These are phyloP conservation scores for Eunapius fragilis DNA, from an alignment of 37 sponge, comb jelly and placozoan genomes.

Conservation along the genomic window DNA sequence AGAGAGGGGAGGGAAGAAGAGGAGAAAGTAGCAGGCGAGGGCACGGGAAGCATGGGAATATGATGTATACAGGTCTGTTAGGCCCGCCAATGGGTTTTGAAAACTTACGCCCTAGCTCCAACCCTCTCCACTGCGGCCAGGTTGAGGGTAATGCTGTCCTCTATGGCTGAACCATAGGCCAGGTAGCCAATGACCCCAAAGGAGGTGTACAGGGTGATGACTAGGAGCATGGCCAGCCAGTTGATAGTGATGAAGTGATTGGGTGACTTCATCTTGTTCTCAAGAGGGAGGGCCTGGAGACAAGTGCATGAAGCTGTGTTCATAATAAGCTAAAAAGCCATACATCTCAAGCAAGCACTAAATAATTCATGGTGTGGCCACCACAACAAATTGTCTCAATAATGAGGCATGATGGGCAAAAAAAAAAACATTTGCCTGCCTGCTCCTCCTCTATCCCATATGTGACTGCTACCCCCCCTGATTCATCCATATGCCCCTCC, in stretches of 20 bases:
- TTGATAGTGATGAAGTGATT: conserved; percentile 55
- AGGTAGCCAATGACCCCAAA: conserved; percentile 76
- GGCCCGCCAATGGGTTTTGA: background rate
- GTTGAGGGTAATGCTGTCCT: conserved; percentile 72
- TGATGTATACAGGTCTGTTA: too few species aligned
- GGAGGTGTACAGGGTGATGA: conserved; percentile 36
- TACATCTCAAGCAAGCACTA: too few species aligned
- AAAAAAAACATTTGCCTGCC: too few species aligned
- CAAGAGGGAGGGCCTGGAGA: conserved; percentile 83
- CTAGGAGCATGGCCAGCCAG: conserved; percentile 47
- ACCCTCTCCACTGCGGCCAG: conserved; percentile 1
- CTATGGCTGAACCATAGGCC: conserved; percentile 61
- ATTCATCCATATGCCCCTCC: background rate
- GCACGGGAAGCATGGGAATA: too few species aligned
- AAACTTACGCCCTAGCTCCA: conserved; percentile 20
- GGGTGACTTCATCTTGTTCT: conserved; percentile 94
- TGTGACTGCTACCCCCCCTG: too few species aligned
- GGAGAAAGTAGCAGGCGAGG: too few species aligned
- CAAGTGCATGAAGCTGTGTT: background rate
- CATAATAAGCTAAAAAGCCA: too few species aligned
- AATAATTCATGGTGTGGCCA: too few species aligned
- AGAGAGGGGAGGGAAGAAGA: background rate
- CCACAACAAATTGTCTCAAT: too few species aligned
- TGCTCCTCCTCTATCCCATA: too few species aligned
- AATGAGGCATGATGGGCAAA: too few species aligned